Conservation (phyloP, 2,888 invertebrate genomes). For the Sericinus montela region DNA sequence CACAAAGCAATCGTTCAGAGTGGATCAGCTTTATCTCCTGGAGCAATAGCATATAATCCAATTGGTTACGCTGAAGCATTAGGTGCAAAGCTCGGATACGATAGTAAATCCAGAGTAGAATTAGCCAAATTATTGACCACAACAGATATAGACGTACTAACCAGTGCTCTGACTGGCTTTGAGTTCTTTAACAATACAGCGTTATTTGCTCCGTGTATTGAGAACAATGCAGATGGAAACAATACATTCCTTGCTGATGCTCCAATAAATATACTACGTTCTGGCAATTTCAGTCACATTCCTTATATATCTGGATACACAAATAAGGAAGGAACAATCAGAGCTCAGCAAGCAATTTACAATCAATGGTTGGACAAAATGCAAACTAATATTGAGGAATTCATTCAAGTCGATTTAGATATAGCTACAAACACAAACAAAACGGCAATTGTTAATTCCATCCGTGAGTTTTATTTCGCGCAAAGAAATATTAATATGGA, state of each 20-base stretch:
- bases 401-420: slow-evolving; percentile 53
- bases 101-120: slow-evolving; percentile 33
- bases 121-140: slow-evolving; percentile 42
- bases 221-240: slow-evolving; percentile 40
- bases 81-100: slow-evolving; percentile 46
- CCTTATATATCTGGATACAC: slow-evolving; percentile 58
- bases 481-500: slow-evolving; percentile 40
- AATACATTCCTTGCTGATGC: slow-evolving; percentile 47
- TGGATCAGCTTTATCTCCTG: slow-evolving; percentile 60
- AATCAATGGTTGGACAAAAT: slow-evolving; percentile 48
- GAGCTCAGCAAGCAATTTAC: slow-evolving; percentile 44
- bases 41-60: slow-evolving; percentile 67
- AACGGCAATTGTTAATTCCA: slow-evolving; percentile 32
- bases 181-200: slow-evolving; percentile 54
- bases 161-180: slow-evolving; percentile 37
- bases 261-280: slow-evolving; percentile 48
- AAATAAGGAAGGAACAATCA: slow-evolving; percentile 57
- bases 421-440: slow-evolving; percentile 32
- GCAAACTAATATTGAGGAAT: slow-evolving; percentile 54
- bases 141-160: slow-evolving; percentile 41
- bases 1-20: slow-evolving; percentile 62
- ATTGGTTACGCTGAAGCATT: slow-evolving; percentile 45
- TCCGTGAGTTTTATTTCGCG: slow-evolving; percentile 52
- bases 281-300: slow-evolving; percentile 50
- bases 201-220: slow-evolving; percentile 65